phyloP scores from a whole-genome alignment of 2,888 invertebrate genomes.

The Nomada goodeniana region DNA sequence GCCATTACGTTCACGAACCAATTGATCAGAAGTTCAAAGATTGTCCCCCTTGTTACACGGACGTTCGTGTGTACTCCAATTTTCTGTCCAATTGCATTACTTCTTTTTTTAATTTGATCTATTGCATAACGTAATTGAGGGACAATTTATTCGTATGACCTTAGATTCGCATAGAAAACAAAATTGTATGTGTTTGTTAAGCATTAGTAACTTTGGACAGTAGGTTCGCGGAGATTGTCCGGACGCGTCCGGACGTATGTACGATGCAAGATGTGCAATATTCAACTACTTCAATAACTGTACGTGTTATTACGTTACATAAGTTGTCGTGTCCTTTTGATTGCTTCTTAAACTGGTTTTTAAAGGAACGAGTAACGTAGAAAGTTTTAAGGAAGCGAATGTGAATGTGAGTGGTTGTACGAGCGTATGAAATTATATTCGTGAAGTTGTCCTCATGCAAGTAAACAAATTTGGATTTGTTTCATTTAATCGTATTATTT shows the following conservation, averaged over 20 bases:
- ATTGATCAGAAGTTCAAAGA: neutral
- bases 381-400: slow-evolving; percentile 28
- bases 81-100: too few species aligned
- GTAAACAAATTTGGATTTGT: too few species aligned
- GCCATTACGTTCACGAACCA: neutral
- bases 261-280: neutral
- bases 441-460: neutral
- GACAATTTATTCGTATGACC: neutral
- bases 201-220: too few species aligned
- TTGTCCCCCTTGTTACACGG: too few species aligned
- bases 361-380: neutral
- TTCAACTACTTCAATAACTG: neutral
- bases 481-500: too few species aligned
- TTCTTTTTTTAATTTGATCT: neutral
- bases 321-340: neutral
- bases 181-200: neutral
- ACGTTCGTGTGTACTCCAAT: too few species aligned
- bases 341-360: slow-evolving; percentile 6
- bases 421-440: neutral
- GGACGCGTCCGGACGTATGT: too few species aligned
- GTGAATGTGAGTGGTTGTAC: neutral
- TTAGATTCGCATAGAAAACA: neutral
- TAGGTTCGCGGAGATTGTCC: too few species aligned
- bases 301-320: neutral
- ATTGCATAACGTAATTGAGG: neutral